Evolutionary conservation across 1,140 invertebrate species (phyloP), one percentile per base, ranked within the genome.

Genomic region (Ips typographus): DNA sequence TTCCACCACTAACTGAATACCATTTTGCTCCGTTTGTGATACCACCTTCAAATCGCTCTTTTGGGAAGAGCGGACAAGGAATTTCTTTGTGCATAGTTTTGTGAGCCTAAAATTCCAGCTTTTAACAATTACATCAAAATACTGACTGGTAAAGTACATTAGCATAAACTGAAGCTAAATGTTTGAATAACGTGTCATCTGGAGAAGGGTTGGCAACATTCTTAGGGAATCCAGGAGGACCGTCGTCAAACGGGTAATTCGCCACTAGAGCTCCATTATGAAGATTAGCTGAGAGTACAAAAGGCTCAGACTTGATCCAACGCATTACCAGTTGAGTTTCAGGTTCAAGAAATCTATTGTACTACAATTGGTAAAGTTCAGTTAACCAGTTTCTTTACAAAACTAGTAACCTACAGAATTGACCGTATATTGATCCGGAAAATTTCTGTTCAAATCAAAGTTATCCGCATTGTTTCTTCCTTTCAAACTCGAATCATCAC

Each of bases 201-300:
- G 94, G 93, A 39, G 88, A 88, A 36, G 84, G 80, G 80, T 88
- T 91, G 47, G 74, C 72, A 2, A 67, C 38, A 42, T 61, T 53
- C 38, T 60, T 49, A 1, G 63, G 40, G 75, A 67, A 56, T 74
- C 73, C 70, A 40, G 70, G 68, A 65, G 67, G 47, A 79, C 85
- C 88, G 75, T 94, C 91, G 79, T 98, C 96, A 76, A 86, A 98
- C 0, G 96, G 95, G 83, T 96, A 98, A 82, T 98, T 98, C 36
- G 95, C 94, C 0, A 98, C 95, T 55, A 97, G 80, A 37, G 94
- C 92, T 4, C 95, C 94, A 7, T 96, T 97, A 78, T 99, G 97
- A 2, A 99, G 82, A 84, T 98, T 99, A 2, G 96, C 96, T 1
- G 96, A 98, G 2, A 99, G 81, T 2, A 98, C 96, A 83, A 99